phyloP scores from a whole-genome alignment of 2,113 vertebrate genomes.

The Alces alces region DNA sequence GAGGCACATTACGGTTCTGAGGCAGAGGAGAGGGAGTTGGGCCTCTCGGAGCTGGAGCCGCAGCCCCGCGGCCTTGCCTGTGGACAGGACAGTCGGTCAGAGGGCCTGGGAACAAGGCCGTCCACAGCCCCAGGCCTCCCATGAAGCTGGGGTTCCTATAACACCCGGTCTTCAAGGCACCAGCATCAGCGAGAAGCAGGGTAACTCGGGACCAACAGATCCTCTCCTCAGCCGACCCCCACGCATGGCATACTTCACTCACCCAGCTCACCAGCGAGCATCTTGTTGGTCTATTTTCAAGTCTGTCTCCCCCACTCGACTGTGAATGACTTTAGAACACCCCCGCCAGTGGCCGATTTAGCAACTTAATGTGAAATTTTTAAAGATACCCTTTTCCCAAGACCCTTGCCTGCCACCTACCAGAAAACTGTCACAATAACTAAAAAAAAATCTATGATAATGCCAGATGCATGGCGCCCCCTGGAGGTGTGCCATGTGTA shows the following conservation, averaged over 20 bases:
- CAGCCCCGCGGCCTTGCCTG: not conserved
- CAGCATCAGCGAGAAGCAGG: not conserved
- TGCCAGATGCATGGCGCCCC: not conserved
- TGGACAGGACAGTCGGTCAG: accelerated
- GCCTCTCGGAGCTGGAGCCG: not conserved
- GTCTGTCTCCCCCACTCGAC: conserved; percentile 31
- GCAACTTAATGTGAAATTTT: conserved; percentile 30
- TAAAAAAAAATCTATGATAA: not conserved
- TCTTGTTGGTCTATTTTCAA: conserved; percentile 50
- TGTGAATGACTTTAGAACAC: conserved; percentile 48
- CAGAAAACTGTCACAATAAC: conserved; percentile 10
- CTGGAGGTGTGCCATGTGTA: not conserved
- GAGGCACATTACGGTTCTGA: not conserved
- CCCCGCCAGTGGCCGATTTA: conserved; percentile 27
- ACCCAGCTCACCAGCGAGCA: not conserved
- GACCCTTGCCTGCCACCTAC: conserved; percentile 50
- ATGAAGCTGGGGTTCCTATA: not conserved
- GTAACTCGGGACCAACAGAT: accelerated
- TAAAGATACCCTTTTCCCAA: conserved; percentile 44
- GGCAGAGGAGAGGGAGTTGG: not conserved
- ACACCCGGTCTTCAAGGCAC: not conserved
- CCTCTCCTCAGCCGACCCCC: conserved; percentile 34
- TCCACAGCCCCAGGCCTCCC: not conserved
- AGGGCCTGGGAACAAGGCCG: not conserved
- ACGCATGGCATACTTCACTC: not conserved